Evolutionary conservation across 2,797 vertebrate species (phyloP).

Genomic region (Dromococcyx pavoninus): DNA sequence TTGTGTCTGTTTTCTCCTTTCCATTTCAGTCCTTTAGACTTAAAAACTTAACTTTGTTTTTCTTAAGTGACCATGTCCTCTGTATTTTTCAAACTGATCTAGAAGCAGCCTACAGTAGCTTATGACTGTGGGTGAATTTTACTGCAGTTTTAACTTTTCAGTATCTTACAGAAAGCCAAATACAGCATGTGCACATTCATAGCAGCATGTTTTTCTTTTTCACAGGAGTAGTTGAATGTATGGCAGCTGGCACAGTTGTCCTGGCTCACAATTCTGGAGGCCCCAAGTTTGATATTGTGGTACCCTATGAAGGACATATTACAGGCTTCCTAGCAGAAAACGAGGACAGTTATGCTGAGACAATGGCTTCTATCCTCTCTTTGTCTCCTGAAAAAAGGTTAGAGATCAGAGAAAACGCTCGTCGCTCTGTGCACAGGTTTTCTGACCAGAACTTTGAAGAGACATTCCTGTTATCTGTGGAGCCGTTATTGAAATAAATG

Average conservation of each 20-base stretch:
- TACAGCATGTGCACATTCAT: background rate
- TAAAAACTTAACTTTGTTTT: background rate
- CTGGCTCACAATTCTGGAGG: slow-evolving; percentile 94
- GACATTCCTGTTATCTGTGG: slow-evolving; percentile 84
- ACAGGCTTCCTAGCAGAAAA: slow-evolving; percentile 92
- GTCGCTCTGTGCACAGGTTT: slow-evolving; percentile 88
- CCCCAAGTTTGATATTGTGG: slow-evolving; percentile 92
- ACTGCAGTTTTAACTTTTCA: background rate
- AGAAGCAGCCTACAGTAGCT: background rate
- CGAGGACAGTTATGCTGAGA: slow-evolving; percentile 84
- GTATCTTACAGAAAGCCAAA: background rate
- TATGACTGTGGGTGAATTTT: background rate
- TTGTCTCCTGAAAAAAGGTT: slow-evolving; percentile 78
- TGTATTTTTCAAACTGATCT: background rate
- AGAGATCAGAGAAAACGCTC: slow-evolving; percentile 82
- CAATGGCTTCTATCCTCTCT: slow-evolving; percentile 84
- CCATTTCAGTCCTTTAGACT: background rate
- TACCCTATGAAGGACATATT: slow-evolving; percentile 81
- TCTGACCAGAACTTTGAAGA: slow-evolving; percentile 90
- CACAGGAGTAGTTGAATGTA: slow-evolving; percentile 93
- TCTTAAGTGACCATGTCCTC: background rate
- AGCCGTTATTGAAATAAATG: slow-evolving; percentile 78
- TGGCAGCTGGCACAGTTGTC: slow-evolving; percentile 93
- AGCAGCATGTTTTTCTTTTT: background rate
- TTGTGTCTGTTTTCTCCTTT: background rate